These are phyloP conservation scores for Lottia scabra DNA, from an alignment of 2,888 invertebrate genomes.

Conservation along the genomic window DNA sequence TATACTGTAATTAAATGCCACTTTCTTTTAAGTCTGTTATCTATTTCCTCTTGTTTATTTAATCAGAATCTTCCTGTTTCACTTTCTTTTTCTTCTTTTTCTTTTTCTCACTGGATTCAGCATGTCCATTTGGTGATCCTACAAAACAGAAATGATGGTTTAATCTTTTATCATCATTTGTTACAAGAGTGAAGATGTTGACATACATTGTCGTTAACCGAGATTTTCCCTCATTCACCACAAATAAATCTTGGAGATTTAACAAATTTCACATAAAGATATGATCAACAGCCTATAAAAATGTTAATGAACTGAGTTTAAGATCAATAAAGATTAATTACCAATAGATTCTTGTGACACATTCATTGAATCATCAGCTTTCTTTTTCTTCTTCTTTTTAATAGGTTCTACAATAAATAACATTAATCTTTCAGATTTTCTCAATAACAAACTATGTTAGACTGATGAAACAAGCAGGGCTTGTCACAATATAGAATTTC, in stretches of 20 bases:
- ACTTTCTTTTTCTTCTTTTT: conserved; percentile 52
- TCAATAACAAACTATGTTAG: background rate
- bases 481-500: background rate
- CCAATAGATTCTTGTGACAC: conserved; percentile 24
- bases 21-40: background rate
- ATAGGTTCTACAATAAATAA: conserved; percentile 19
- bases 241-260: background rate
- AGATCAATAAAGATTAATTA: background rate
- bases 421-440: no score
- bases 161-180: no score
- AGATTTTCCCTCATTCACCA: no score
- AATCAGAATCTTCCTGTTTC: conserved; percentile 28
- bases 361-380: conserved; percentile 30
- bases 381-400: conserved; percentile 28
- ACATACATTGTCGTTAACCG: no score
- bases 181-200: no score
- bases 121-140: conserved; percentile 27
- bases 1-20: background rate
- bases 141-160: background rate
- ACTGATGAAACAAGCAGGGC: background rate
- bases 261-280: background rate
- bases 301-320: no score
- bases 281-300: background rate
- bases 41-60: conserved; percentile 2
- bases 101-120: conserved; percentile 41